These are phyloP conservation scores for Acanthosepion lycidas DNA, from an alignment of 2,888 invertebrate species.

Conservation along the genomic window DNA sequence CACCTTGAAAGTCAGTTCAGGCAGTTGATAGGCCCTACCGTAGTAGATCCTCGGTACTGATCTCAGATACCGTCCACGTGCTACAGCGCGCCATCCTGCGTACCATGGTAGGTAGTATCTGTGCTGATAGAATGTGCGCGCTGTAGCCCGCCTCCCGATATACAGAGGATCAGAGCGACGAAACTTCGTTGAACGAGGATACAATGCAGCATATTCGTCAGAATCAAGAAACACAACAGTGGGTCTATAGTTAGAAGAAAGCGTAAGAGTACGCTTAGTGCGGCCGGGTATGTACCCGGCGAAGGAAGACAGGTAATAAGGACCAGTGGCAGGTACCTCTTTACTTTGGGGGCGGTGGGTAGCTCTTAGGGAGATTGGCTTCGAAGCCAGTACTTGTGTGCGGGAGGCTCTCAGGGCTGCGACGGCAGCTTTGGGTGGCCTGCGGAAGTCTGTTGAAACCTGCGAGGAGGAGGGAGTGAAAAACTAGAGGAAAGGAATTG, in stretches of 20 bases:
- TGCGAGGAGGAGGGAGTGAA: conserved; percentile 14
- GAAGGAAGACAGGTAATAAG: conserved; percentile 1
- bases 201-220: neutral
- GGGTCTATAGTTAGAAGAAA: neutral
- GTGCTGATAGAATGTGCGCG: neutral
- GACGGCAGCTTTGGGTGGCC: conserved; percentile 23
- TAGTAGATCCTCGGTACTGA: neutral
- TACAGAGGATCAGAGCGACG: neutral
- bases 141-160: neutral
- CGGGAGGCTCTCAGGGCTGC: conserved; percentile 11
- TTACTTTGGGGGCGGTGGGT: neutral
- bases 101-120: conserved; percentile 18
- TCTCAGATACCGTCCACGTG: conserved; percentile 20
- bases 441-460: conserved; percentile 24
- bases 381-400: neutral
- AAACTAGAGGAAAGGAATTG: conserved; percentile 33
- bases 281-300: conserved; percentile 23
- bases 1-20: conserved; percentile 34
- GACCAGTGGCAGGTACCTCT: conserved; percentile 38
- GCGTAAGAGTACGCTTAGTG: neutral
- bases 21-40: neutral
- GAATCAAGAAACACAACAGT: neutral
- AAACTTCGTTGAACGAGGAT: conserved; percentile 15
- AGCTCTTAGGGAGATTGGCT: neutral
- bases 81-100: conserved; percentile 1